Evolutionary conservation across 2,888 invertebrate genomes (phyloP).

Genomic region (Dicyrtoma fusca): DNA sequence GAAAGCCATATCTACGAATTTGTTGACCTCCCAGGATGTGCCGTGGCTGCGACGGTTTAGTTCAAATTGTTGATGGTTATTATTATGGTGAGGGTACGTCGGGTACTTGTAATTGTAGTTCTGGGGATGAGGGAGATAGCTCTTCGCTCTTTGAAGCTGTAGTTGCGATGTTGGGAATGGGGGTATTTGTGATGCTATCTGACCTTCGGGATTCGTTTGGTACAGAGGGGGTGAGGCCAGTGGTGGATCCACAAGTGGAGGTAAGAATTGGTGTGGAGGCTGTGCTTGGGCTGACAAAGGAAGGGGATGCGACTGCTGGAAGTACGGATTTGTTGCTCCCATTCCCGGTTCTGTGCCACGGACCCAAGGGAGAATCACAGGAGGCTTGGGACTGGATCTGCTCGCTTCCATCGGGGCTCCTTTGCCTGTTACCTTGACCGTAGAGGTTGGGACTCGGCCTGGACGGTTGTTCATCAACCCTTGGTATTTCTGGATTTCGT

Average conservation of each 20-base stretch:
- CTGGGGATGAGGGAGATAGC: no score
- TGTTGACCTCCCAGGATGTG: no score
- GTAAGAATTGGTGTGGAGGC: not conserved
- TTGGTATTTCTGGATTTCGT: not conserved
- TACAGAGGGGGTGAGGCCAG: not conserved
- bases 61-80: no score
- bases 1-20: no score
- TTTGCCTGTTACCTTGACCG: not conserved
- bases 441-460: not conserved
- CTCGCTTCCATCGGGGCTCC: not conserved
- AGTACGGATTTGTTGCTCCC: no score
- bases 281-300: not conserved
- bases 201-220: not conserved
- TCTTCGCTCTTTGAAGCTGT: no score
- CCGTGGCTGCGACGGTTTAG: no score
- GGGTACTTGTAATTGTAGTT: no score
- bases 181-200: no score
- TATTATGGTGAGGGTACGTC: no score
- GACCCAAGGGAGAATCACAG: not conserved
- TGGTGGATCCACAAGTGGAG: not conserved
- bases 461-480: not conserved
- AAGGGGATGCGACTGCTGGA: not conserved
- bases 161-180: no score
- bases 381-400: not conserved
- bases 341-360: not conserved